Evolutionary conservation across 2,113 vertebrate genomes (phyloP), one percentile per base, ranked within the genome.

Genomic region (Bothrops jararaca): DNA sequence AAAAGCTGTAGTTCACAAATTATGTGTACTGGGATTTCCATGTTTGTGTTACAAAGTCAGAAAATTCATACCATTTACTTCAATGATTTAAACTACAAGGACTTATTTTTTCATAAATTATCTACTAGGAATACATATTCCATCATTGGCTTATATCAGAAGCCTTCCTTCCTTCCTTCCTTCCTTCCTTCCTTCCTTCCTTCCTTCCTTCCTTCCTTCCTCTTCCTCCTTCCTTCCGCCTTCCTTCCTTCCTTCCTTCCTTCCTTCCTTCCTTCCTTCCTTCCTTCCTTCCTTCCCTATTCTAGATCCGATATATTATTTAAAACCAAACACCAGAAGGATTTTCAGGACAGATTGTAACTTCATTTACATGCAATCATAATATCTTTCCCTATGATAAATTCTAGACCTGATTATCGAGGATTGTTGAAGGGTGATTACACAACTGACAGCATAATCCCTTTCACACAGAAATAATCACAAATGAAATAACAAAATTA

Each of bases 1-100:
- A 13, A 48, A n/a, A 92, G 91, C 45, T 88, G 91, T 50, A 86
- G 90, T 91, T 29, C 60, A 42, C 54, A 92, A 54, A 92, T 34
- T 53, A 11, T 48, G 11, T 69, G n/a, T 50, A 88, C 10, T 64
- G 45, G 11, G 7, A 52, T 54, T 92, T 52, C 34, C 24, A 26
- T 91, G 42, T 50, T 86, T 42, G 53, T 60, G 22, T 50, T 64
- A 39, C 86, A 91, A 60, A 57, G 45, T 34, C 56, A 91, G 26
- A 91, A 50, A 87, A 50, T 1, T 6, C 15, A 22, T 22, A 86
- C 18, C 26, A 18, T 57, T 53, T 45, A 57, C 29, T 11, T 42
- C 26, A 24, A 74, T 74, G 89, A 74, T 34, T 74, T 23, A 74
- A 53, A 74, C 56, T 26, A 53, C 5, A n/a, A 90, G 23, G 11